phyloP scores from a whole-genome alignment of 2,888 invertebrate genomes.

The Caenorhabditis becei region DNA sequence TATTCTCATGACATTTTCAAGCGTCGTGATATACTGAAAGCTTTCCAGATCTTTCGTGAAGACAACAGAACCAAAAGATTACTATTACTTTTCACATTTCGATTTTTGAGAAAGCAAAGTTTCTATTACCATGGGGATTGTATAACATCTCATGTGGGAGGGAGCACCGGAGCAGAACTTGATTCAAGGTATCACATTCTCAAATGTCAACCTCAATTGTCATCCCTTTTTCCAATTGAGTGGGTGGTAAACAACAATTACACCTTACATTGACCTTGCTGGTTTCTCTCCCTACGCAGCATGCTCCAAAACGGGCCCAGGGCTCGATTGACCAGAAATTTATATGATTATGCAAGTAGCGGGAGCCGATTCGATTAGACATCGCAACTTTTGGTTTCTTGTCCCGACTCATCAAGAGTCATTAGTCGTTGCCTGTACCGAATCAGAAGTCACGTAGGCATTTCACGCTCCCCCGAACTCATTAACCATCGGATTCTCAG shows the following conservation, averaged over 20 bases:
- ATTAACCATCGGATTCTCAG: background rate
- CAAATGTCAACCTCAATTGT: background rate
- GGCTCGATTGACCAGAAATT: background rate
- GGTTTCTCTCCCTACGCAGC: background rate
- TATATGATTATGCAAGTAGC: background rate
- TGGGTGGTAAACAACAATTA: background rate
- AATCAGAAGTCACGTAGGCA: background rate
- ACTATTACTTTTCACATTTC: too few relatives aligned
- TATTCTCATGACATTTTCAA: too few relatives aligned
- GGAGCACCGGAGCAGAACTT: too few relatives aligned
- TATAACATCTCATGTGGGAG: too few relatives aligned
- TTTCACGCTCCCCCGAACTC: conserved; percentile 1
- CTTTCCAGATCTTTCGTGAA: too few relatives aligned
- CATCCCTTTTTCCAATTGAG: conserved; percentile 4
- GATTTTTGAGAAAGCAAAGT: too few relatives aligned
- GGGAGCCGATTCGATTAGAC: background rate
- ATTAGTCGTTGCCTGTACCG: too few relatives aligned
- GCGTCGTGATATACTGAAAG: too few relatives aligned
- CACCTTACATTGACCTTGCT: background rate
- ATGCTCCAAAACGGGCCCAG: too few relatives aligned
- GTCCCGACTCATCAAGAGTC: background rate
- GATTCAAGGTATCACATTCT: too few relatives aligned
- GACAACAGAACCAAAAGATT: too few relatives aligned
- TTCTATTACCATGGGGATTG: too few relatives aligned
- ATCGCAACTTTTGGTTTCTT: conserved; percentile 7